phyloP scores from a whole-genome alignment of 2,797 vertebrate species.

The Trichosurus vulpecula region DNA sequence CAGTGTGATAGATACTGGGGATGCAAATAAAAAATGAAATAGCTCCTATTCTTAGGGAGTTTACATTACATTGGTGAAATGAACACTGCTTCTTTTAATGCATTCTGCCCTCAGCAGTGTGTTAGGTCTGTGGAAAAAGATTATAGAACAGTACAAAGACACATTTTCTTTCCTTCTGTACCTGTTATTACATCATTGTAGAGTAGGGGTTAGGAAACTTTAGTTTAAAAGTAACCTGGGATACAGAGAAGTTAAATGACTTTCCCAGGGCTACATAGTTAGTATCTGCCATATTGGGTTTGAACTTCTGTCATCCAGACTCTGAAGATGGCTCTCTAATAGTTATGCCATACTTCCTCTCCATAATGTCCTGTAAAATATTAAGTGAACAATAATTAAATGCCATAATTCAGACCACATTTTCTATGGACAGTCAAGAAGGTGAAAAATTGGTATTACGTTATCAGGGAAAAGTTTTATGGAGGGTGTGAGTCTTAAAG shows the following conservation, averaged over 20 bases:
- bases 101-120: neutral
- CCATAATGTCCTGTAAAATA: neutral
- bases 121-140: neutral
- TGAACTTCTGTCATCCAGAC: neutral
- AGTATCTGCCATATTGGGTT: neutral
- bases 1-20: neutral
- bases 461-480: neutral
- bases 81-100: neutral
- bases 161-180: neutral
- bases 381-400: neutral
- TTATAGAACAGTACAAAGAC: neutral
- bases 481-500: neutral
- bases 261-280: neutral
- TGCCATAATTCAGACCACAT: neutral
- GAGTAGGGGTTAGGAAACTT: neutral
- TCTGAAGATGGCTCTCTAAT: neutral
- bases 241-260: neutral
- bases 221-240: neutral
- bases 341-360: neutral
- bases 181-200: neutral
- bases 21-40: neutral
- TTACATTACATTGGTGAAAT: neutral
- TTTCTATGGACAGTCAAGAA: neutral
- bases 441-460: neutral
- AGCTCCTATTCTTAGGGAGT: neutral